Conservation (phyloP, 1,140 invertebrate species). For the Oryctes rhinoceros region DNA sequence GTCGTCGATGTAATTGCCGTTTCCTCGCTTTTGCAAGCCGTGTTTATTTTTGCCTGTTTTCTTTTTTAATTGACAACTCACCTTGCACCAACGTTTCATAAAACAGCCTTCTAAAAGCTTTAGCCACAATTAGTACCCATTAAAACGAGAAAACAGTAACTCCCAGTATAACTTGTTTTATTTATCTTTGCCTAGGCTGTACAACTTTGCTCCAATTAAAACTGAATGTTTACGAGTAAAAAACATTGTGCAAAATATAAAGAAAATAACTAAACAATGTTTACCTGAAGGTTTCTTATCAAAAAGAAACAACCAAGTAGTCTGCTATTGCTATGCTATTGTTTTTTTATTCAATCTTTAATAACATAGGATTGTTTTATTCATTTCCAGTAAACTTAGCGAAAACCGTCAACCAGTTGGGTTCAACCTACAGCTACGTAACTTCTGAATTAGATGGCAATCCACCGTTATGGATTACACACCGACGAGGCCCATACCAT, state of each 20-base stretch:
- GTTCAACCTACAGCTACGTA: conserved; percentile 65
- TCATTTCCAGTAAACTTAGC: conserved; percentile 74
- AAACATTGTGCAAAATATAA: no score
- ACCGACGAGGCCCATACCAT: conserved; percentile 65
- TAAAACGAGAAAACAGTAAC: not conserved
- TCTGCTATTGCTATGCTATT: no score
- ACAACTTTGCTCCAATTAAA: not conserved
- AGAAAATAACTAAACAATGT: no score
- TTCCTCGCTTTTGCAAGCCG: not conserved
- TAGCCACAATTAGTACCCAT: not conserved
- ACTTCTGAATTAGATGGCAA: conserved; percentile 80
- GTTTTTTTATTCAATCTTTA: no score
- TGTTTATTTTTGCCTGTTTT: not conserved
- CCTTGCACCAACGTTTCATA: not conserved
- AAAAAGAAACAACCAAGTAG: no score
- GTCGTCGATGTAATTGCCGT: not conserved
- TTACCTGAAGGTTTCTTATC: no score
- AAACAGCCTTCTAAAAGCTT: not conserved
- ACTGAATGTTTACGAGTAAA: not conserved
- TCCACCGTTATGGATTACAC: conserved; percentile 81
- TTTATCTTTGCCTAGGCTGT: not conserved
- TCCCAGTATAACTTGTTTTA: no score
- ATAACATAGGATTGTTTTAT: conserved; percentile 33
- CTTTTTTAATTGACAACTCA: not conserved
- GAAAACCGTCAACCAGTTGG: conserved; percentile 72